A percentile compares a stretch with the other conserved stretches of the same genome.
Evolutionary conservation across 53 echinoderm and acorn worm species (phyloP).

Genomic region (Henricia sp.): DNA sequence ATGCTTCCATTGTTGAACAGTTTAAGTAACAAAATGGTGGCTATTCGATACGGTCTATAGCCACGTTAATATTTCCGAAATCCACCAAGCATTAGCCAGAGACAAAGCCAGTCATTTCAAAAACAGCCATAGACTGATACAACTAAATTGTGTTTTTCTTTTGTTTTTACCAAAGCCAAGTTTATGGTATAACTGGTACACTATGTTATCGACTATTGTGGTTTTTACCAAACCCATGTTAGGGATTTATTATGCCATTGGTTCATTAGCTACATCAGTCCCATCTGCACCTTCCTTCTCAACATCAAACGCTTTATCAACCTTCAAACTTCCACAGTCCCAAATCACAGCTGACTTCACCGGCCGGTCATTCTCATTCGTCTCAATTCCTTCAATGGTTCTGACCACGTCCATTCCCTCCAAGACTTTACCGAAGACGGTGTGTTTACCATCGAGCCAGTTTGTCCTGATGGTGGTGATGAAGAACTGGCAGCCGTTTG

Average conservation of each 20-base stretch:
- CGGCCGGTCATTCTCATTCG: slow-evolving; percentile 73
- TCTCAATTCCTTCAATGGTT: slow-evolving; percentile 68
- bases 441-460: slow-evolving; percentile 89
- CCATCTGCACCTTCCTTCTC: slow-evolving; percentile 52
- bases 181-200: too few species aligned
- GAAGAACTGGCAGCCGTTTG: slow-evolving; percentile 95
- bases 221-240: too few species aligned
- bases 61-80: too few species aligned
- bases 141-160: too few species aligned
- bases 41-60: too few species aligned
- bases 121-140: too few species aligned
- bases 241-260: slow-evolving; percentile 11
- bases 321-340: slow-evolving; percentile 56
- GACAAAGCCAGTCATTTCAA: too few species aligned
- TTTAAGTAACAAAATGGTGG: too few species aligned
- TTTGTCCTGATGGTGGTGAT: slow-evolving; percentile 79
- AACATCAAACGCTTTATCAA: slow-evolving; percentile 61
- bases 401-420: slow-evolving; percentile 75
- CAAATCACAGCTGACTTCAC: slow-evolving; percentile 52
- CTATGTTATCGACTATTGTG: background rate
- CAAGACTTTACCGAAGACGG: slow-evolving; percentile 88
- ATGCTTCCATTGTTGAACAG: too few species aligned
- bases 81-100: too few species aligned
- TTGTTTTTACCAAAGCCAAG: too few species aligned
- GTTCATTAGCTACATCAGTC: background rate